These are phyloP conservation scores for Synergus laeviventris DNA, from an alignment of 2,888 invertebrate species.

Conservation along the genomic window DNA sequence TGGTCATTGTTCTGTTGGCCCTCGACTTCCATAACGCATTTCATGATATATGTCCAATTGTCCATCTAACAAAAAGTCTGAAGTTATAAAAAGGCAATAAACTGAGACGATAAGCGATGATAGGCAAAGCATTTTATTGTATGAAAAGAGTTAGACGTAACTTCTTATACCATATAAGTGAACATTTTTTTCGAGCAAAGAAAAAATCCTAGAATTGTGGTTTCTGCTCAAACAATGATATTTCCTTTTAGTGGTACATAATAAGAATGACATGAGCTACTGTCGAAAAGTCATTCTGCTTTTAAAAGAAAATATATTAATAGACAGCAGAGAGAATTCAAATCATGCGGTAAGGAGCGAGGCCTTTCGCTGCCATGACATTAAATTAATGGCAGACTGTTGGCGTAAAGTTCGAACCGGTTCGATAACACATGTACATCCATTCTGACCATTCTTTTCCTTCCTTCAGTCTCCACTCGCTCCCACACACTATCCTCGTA, in stretches of 20 bases:
- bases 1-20: background rate
- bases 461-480: conserved; percentile 7
- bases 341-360: background rate
- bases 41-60: background rate
- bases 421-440: background rate
- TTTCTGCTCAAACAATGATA: background rate
- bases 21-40: background rate
- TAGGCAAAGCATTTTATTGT: too few species aligned
- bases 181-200: too few species aligned
- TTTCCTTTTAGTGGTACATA: background rate
- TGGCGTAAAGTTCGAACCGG: background rate
- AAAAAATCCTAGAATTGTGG: too few species aligned
- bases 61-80: too few species aligned
- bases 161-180: too few species aligned
- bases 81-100: too few species aligned
- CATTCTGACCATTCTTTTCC: conserved; percentile 8
- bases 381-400: conserved; percentile 5
- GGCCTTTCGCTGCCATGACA: conserved; percentile 21
- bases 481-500: conserved; percentile 18
- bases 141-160: too few species aligned
- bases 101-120: too few species aligned
- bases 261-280: background rate
- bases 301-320: background rate
- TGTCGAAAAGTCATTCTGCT: background rate
- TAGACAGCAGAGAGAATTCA: background rate